Percentiles rank a stretch among this genome's conserved stretches.
Conservation (phyloP, 2,888 invertebrate species). For the Clostera curtula region DNA sequence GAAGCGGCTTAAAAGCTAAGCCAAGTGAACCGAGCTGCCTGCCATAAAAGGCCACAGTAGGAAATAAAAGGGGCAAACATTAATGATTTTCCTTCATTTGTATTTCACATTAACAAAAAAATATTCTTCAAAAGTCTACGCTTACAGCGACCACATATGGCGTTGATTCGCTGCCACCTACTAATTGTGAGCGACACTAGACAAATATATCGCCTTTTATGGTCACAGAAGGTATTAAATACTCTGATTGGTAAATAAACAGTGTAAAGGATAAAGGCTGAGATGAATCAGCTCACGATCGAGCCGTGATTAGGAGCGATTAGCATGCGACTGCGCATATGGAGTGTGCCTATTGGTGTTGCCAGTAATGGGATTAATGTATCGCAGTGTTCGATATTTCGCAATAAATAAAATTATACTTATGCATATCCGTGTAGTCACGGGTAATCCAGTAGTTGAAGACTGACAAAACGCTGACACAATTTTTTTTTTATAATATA, state of each 20-base stretch:
- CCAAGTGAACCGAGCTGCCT: constrained; percentile 23
- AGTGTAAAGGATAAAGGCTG: constrained; percentile 51
- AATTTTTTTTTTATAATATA: too few species aligned
- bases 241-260: constrained; percentile 70
- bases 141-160: constrained; percentile 65
- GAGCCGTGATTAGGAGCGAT: constrained; percentile 66
- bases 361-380: too few species aligned
- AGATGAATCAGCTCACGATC: constrained; percentile 70
- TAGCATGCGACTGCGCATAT: constrained; percentile 54
- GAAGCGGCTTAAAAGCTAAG: constrained; percentile 3
- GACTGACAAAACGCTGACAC: too few species aligned
- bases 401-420: too few species aligned
- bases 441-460: too few species aligned
- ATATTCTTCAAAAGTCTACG: constrained; percentile 54
- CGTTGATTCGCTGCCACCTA: constrained; percentile 59
- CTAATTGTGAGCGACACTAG: constrained; percentile 68
- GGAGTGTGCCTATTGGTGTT: constrained; percentile 31
- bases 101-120: constrained; percentile 58
- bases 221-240: constrained; percentile 55
- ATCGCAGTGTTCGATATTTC: too few species aligned
- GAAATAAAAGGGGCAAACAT: constrained; percentile 57
- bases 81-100: constrained; percentile 66
- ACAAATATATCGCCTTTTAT: constrained; percentile 71
- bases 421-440: too few species aligned
- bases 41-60: constrained; percentile 43